Evolutionary conservation across 2,113 vertebrate genomes (phyloP).

Genomic region (Mustela lutreola): DNA sequence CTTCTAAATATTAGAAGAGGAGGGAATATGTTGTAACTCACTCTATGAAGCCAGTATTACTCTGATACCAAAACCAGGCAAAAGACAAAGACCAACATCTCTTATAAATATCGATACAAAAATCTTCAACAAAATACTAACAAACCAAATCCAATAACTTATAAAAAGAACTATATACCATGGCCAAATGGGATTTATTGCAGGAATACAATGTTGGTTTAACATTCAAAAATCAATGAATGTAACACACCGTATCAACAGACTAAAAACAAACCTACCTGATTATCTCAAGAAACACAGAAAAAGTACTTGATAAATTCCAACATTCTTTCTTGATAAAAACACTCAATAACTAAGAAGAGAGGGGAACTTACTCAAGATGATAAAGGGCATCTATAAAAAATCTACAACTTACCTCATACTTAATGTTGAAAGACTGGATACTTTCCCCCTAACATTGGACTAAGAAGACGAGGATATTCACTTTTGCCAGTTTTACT

Average conservation of each 20-base stretch:
- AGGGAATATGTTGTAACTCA: neutral
- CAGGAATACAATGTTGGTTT: conserved; percentile 40
- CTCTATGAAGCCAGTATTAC: neutral
- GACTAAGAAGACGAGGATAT: neutral
- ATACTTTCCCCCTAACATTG: neutral
- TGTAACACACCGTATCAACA: neutral
- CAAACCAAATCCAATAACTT: conserved; percentile 39
- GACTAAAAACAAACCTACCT: neutral
- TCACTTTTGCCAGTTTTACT: neutral
- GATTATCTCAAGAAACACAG: neutral
- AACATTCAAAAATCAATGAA: conserved; percentile 45
- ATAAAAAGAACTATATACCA: neutral
- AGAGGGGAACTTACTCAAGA: neutral
- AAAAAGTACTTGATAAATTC: neutral
- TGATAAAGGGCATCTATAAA: neutral
- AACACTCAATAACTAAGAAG: neutral
- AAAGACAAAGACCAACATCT: neutral
- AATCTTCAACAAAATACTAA: conserved; percentile 18
- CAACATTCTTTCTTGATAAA: conserved; percentile 19
- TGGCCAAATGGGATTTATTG: neutral
- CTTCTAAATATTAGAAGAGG: conserved; percentile 46
- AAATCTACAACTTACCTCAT: conserved; percentile 11
- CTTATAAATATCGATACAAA: neutral
- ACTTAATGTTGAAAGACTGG: neutral
- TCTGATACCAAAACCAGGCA: conserved; percentile 22